Evolutionary conservation across 2,797 vertebrate species (phyloP), one percentile per base, ranked within the genome.

Genomic region (Coregonus suidteri): DNA sequence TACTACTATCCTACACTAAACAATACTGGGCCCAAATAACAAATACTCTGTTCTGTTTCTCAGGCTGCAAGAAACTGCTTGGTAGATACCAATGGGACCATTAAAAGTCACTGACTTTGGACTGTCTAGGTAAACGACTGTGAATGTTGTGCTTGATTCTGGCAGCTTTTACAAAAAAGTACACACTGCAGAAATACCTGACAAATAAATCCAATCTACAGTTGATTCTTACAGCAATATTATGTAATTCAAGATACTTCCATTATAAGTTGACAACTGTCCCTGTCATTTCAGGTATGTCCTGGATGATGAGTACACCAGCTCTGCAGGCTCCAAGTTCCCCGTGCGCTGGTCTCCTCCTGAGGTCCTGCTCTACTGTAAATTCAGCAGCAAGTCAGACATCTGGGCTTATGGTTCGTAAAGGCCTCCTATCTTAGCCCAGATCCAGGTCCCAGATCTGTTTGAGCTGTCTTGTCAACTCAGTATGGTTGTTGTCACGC

Each of bases 311-410:
- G 97, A 99, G 82, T 99, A 99, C 74, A 98, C 95, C 14, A 98
- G 96, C 86, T 99, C 98, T 51, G 91, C 88, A 76, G 97, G 98
- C 0, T 97, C 98, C 30, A 99, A 99, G 87, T 99, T 99, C 74
- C 98, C 98, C 15, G 96, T 99, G 34, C 95, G 98, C 76, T 99
- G 98, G 98, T 99, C 97, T 4, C 97, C 98, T 47, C 97, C 97
- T 14, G 98, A 99, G 81, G 98, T 99, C 52, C 96, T 99, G 37
- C 95, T 97, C 77, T 99, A 97, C 88, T 95, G 95, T 94, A 99
- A 93, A 90, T 99, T 99, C 93, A 99, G 98, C 94, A 99, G 98
- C 95, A 99, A 99, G 90, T 99, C 98, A n/a, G 98, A 99, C 1
- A 94, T 99, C 77, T 99, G 98, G 98, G 96, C 98, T 75, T 99